Base-by-base conservation (phyloP, 2,797 vertebrate genomes). In the Melanogrammus aeglefinus region DNA sequence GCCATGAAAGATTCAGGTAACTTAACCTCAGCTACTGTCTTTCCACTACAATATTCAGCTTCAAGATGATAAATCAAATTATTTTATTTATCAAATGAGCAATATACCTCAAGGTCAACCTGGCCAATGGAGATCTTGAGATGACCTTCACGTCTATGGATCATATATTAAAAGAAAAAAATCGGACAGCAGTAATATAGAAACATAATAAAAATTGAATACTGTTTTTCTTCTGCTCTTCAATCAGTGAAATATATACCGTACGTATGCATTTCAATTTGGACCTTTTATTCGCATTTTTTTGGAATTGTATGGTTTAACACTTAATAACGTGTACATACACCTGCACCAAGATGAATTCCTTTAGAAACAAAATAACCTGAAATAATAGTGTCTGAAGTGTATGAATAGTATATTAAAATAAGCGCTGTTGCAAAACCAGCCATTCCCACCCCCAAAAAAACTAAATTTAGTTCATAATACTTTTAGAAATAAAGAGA, bases 51-150 rank as follows among this genome's bases (percentile, higher is more conserved):
- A 66, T 66, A 63, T n/a, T 63, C n/a, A 7, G 51, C 51, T 24
- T 63, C 51, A 63, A 63, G 10, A 27, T 27, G 63, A 66, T 66
- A 66, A 66, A 66, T 66, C 63, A 66, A 24, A 24, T 0, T 27
- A 27, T 63, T 63, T 63, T 63, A 66, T 24, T 66, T 66, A 66
- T 66, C 63, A 66, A 66, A 66, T 66, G 63, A 66, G 63, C 63
- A 66, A 27, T 27, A 27, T 27, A 66, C 27, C 63, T 27, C n/a
- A 27, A 66, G 63, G 24, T 18, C 24, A 27, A 27, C 63, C 24
- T 66, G 63, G 24, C 63, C 63, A 24, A 66, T 66, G 63, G n/a
- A 66, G 27, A 27, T 27, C 24, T 66, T 66, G 63, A 66, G 63
- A 66, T 24, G 27, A 66, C 10, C n/a, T 10, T 27, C 63, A 66